Base-by-base conservation (phyloP, 2,888 invertebrate genomes). In the Cancer borealis region DNA sequence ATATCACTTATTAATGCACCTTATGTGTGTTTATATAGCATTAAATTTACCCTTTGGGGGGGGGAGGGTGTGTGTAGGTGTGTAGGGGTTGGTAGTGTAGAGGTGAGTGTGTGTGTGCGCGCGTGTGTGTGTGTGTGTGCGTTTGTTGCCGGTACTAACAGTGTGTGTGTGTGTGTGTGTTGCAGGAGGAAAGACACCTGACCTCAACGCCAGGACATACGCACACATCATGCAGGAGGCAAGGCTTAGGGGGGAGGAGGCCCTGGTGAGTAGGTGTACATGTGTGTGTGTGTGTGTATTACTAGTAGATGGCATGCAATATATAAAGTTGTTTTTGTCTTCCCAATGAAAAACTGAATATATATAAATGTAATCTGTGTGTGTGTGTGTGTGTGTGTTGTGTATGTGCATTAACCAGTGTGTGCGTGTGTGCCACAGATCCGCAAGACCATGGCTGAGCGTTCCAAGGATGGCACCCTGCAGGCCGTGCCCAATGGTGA, bases 161-260 rank as follows among this genome's bases (percentile, higher is more conserved):
- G 3, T 14, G 17, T 5, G 73, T 30, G 84, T 90, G 90, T 90
- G 90, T 92, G 93, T 94, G 92, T 94, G 79, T 95, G 39, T 97
- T 98, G 96, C 97, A 99, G 99, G 99, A 97, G 99, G 99, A 45
- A 99, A 99, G 97, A 99, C 99, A 88, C 99, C 99, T 73, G 99
- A 99, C 97, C 97, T 98, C 96, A 98, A 98, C 94, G 98, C 99
- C 5, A 97, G 99, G 96, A 99, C 99, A 21, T 99, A 99, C 96
- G 98, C 98, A 88, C 98, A 99, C 97, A 99, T 99, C 97, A 99
- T 99, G 99, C 98, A 98, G 96, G 99, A 99, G 96, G 98, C 99
- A 96, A 97, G 98, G 96, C 97, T 99, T 21, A 98, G 98, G 96
- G 98, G 98, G 92, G 98, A 98, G 97, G 99, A 99, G 97, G 98